These are phyloP conservation scores for Sinocyclocheilus rhinocerous DNA, from an alignment of 2,113 vertebrate genomes.

Conservation along the genomic window DNA sequence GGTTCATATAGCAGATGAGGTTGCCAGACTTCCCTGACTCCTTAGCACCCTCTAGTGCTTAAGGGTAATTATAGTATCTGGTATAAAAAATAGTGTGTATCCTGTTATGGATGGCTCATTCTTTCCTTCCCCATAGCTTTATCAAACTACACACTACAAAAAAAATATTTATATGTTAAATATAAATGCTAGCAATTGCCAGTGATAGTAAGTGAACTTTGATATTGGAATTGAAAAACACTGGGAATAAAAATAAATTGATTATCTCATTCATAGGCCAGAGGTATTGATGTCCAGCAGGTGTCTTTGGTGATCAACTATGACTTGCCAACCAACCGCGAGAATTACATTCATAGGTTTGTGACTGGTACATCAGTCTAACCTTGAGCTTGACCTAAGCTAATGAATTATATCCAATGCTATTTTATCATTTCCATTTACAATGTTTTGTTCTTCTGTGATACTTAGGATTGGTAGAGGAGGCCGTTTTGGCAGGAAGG, in stretches of 20 bases:
- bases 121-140: background rate
- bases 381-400: background rate
- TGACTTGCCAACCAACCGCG: slow-evolving; percentile 88
- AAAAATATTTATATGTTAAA: background rate
- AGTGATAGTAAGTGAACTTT: no score
- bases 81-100: slow-evolving; percentile 6
- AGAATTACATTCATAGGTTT: slow-evolving; percentile 82
- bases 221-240: background rate
- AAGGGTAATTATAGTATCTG: slow-evolving; percentile 22
- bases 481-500: slow-evolving; percentile 62
- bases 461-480: slow-evolving; percentile 43
- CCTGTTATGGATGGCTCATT: slow-evolving; percentile 18
- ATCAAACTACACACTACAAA: background rate
- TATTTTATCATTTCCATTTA: background rate
- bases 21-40: slow-evolving; percentile 22
- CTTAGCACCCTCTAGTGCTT: slow-evolving; percentile 19
- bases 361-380: background rate
- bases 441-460: background rate
- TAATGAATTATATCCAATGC: background rate
- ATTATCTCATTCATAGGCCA: slow-evolving; percentile 72
- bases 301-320: slow-evolving; percentile 70
- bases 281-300: slow-evolving; percentile 89
- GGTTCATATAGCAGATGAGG: background rate
- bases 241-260: background rate
- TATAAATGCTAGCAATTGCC: no score